phyloP scores from a whole-genome alignment of 1,140 invertebrate genomes.

The Ceratina calcarata region DNA sequence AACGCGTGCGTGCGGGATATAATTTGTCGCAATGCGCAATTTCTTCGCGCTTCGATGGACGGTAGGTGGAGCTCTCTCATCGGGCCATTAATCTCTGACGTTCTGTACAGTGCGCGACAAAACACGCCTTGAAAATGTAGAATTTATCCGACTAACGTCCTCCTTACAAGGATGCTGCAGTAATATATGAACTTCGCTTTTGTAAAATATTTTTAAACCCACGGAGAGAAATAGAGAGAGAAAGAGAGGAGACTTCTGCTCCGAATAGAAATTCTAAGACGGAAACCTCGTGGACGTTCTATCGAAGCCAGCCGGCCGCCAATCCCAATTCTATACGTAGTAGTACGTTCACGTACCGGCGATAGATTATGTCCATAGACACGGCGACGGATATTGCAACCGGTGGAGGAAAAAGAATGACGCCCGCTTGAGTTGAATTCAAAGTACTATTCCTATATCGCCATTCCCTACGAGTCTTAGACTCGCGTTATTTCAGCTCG shows the following conservation, averaged over 20 bases:
- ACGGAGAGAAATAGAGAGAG: neutral
- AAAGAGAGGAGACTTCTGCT: neutral
- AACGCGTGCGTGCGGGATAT: neutral
- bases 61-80: neutral
- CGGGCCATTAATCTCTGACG: neutral
- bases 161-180: too few relatives aligned
- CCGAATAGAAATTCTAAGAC: constrained; percentile 5
- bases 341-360: constrained; percentile 52
- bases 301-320: constrained; percentile 34
- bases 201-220: neutral
- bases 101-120: too few relatives aligned
- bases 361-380: constrained; percentile 53
- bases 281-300: neutral
- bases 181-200: too few relatives aligned
- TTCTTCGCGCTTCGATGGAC: neutral
- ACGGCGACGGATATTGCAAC: constrained; percentile 49
- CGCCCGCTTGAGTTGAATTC: constrained; percentile 51
- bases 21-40: constrained; percentile 14
- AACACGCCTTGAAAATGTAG: too few relatives aligned
- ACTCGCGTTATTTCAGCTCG: neutral
- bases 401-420: constrained; percentile 40
- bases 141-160: too few relatives aligned
- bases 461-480: constrained; percentile 2
- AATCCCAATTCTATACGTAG: constrained; percentile 47
- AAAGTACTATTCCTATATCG: constrained; percentile 43